Base-by-base conservation (phyloP, 2,113 vertebrate species). In the Xiphophorus maculatus region DNA sequence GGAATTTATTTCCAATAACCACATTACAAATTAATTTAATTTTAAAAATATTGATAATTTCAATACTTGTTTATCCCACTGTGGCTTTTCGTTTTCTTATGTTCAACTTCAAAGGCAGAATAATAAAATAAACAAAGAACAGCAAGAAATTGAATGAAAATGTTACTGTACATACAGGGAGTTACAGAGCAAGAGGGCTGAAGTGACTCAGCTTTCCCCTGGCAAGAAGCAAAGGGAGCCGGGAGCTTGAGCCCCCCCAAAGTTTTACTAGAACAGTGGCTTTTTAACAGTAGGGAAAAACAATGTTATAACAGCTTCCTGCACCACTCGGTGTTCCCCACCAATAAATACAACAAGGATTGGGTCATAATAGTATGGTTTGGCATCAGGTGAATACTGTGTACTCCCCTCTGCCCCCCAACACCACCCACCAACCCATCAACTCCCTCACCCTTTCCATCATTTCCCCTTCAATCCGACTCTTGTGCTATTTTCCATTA, bases 201-300 rank as follows among this genome's bases (percentile, higher is more conserved):
- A 94, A 91, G 93, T 94, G 94, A 94, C 93, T 95, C 91, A 95
- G 91, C 92, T 92, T 94, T 93, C 90, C 93, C 87, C 81, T 84
- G 91, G 90, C 89, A 91, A 91, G 87, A 87, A 77, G 84, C 63
- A 91, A 89, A 87, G 86, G 83, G 88, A 91, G 86, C 88, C 89
- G 87, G 79, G 86, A 86, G 87, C 90, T 89, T 84, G 80, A 90
- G 86, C 88, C 90, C 92, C 51, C 88, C 92, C 77, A 89, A 90
- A 84, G 92, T 94, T 94, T 94, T 94, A 94, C 89, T 92, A 94
- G 92, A 93, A 89, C 90, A 88, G 90, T 85, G 89, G 86, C 85
- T 89, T 92, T 90, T 94, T 93, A 93, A 92, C 89, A 83, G 90
- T 91, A 87, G 91, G 90, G 91, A 88, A 90, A 93, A 93, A 93